Evolutionary conservation across 2,113 vertebrate species (phyloP).

Genomic region (Tauraco erythrolophus): DNA sequence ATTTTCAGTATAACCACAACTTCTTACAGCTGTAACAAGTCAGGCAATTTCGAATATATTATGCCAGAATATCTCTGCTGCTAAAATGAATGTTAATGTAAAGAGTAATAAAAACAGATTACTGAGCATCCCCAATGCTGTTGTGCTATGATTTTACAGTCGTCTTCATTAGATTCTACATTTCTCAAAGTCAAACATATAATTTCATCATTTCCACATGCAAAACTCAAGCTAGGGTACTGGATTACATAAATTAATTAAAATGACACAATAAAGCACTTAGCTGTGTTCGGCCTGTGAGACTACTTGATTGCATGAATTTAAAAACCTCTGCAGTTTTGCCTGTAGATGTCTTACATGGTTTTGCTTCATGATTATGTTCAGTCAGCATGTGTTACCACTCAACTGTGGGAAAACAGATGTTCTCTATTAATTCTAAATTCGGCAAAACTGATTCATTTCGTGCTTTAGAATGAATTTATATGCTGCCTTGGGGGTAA

Average conservation of each 20-base stretch:
- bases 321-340: background rate
- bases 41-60: background rate
- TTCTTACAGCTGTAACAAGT: background rate
- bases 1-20: background rate
- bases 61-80: background rate
- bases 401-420: slow-evolving; percentile 17
- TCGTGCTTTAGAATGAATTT: slow-evolving; percentile 43
- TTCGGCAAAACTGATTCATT: slow-evolving; percentile 33
- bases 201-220: slow-evolving; percentile 1
- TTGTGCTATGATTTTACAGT: background rate
- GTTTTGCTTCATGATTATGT: background rate
- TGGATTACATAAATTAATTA: background rate
- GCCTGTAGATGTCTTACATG: background rate
- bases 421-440: slow-evolving; percentile 40
- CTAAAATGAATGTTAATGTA: background rate
- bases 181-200: slow-evolving; percentile 4
- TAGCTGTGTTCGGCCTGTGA: background rate
- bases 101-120: background rate
- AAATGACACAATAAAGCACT: background rate
- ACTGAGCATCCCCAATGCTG: background rate
- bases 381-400: background rate
- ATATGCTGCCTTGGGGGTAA: background rate
- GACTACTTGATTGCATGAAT: background rate
- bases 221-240: background rate
- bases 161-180: background rate